Percentiles rank a stretch among this genome's conserved stretches.
Conservation (phyloP, 2,888 invertebrate species). For the Octonoba sinensis region DNA sequence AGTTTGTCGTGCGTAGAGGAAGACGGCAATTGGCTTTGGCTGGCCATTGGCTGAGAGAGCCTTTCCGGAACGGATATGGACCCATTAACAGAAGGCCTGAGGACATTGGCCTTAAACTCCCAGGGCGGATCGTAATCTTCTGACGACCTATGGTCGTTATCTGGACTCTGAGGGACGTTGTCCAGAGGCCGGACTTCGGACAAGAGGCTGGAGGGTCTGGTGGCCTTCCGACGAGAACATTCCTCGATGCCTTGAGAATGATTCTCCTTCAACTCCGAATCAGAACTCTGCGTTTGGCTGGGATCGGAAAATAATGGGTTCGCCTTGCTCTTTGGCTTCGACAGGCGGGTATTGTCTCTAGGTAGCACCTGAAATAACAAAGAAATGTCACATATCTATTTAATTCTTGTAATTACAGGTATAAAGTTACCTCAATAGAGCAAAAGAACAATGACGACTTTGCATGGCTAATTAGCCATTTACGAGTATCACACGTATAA, state of each 20-base stretch:
- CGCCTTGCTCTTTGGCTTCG: conserved; percentile 35
- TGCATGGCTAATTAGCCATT: no score
- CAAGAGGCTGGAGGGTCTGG: conserved; percentile 44
- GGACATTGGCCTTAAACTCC: conserved; percentile 50
- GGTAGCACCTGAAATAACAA: conserved; percentile 50
- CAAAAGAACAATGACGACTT: no score
- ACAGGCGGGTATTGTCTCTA: conserved; percentile 41
- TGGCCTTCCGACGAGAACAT: conserved; percentile 1
- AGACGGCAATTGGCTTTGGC: conserved; percentile 45
- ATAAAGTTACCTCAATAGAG: no score
- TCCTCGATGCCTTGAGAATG: conserved; percentile 10
- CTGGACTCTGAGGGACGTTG: conserved; percentile 60
- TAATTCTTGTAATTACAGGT: no score
- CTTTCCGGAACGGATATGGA: conserved; percentile 58
- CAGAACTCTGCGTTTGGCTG: neutral
- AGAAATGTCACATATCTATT: neutral
- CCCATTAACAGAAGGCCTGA: conserved; percentile 51
- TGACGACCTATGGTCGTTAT: conserved; percentile 58
- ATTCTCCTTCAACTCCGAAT: conserved; percentile 55
- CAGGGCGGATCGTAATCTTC: conserved; percentile 65
- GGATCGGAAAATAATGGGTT: conserved; percentile 25
- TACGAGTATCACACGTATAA: no score
- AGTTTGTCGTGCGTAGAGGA: conserved; percentile 53
- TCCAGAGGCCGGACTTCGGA: conserved; percentile 50
- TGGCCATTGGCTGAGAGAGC: conserved; percentile 28